Percentiles rank a stretch among this genome's conserved stretches.
These are phyloP conservation scores for Tupiocoris notatus DNA, from an alignment of 2,888 invertebrate genomes.

Conservation along the genomic window DNA sequence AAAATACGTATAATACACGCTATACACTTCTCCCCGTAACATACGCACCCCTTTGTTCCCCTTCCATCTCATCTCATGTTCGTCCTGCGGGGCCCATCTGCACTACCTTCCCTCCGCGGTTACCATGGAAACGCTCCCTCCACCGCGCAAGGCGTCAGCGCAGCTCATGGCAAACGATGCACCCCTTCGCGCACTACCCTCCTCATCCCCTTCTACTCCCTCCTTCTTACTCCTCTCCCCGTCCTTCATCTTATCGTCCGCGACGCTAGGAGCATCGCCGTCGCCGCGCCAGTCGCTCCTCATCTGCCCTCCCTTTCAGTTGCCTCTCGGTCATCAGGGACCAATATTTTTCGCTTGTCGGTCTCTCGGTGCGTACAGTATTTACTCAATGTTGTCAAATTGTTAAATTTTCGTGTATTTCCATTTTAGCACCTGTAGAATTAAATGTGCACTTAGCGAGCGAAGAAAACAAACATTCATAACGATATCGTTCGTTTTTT, in stretches of 20 bases:
- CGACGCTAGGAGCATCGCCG: not conserved
- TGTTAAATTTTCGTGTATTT: too few relatives aligned
- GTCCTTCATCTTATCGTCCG: not conserved
- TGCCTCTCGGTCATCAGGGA: constrained; percentile 13
- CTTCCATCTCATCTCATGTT: too few relatives aligned
- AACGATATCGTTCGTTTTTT: too few relatives aligned
- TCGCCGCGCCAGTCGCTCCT: constrained; percentile 21
- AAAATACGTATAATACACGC: too few relatives aligned
- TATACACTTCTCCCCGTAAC: too few relatives aligned
- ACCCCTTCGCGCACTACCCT: not conserved
- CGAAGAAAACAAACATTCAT: too few relatives aligned
- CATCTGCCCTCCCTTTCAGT: constrained; percentile 27
- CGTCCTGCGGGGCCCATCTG: not conserved
- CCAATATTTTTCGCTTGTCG: constrained; percentile 25
- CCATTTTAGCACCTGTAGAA: too few relatives aligned
- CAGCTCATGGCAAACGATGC: not conserved
- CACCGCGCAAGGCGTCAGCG: not conserved
- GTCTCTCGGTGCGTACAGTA: constrained; percentile 29
- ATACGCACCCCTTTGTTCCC: not conserved
- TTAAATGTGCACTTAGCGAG: too few relatives aligned
- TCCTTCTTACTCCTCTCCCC: too few relatives aligned
- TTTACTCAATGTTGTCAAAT: too few relatives aligned
- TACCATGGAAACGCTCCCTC: not conserved
- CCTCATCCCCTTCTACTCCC: not conserved
- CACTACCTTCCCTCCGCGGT: not conserved